Evolutionary conservation across 1,140 invertebrate species (phyloP), one percentile per base, ranked within the genome.

Genomic region (Eubasilissa regina): DNA sequence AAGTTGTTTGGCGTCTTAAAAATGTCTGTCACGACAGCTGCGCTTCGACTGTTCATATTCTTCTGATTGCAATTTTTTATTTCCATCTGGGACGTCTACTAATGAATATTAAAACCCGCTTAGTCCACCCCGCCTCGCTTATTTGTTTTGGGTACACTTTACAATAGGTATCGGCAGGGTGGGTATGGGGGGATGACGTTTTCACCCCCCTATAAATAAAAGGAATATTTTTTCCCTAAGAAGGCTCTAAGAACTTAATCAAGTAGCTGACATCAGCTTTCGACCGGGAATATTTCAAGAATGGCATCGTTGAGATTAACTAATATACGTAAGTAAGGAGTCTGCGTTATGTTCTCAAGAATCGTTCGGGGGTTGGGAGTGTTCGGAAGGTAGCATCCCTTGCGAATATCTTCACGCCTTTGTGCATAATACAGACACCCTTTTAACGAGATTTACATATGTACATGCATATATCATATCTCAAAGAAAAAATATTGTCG

Each of bases 211-310:
- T 83, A 82, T 80, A 80, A 83, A 83, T 80, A 83, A 83, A 83
- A 80, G 81, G 81, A 83, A 83, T 80, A 83, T 80, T 83, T 80
- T 80, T 83, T 79, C 81, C 60, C 79, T 66, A 77, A 75, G 77
- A 72, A 80, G 77, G 81, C 75, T 72, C 64, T 80, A 80, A 83
- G 81, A 83, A 83, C 81, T 83, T 83, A 83, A 83, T 83, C 81
- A 83, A 83, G 81, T 83, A 81, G 78, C 81, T 83, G 81, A 83
- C 81, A 83, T 83, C 81, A 83, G 81, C 81, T 82, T 78, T 82
- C 81, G 56, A 73, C 72, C 80, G 80, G 25, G 77, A 80, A 82
- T 82, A 82, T 77, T 79, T 82, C 66, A 82, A 82, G 81, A 75
- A 73, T 55, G 68, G 66, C 81, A 72, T 80, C 68, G 75, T 78